phyloP scores from a whole-genome alignment of 1,140 invertebrate genomes.

The Drosophila sp. region DNA sequence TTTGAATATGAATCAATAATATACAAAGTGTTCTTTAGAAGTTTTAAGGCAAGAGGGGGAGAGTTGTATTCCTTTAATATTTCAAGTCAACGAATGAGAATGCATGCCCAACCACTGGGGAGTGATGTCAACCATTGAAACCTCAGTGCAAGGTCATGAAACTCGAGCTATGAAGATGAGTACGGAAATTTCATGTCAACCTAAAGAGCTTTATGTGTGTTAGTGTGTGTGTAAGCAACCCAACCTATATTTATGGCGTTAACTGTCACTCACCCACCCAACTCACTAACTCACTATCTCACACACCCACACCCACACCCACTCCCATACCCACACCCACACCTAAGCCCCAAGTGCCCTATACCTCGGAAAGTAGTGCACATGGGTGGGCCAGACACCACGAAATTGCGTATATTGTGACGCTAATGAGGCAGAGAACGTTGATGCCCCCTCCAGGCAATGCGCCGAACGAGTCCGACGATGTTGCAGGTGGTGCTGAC shows the following conservation, averaged over 20 bases:
- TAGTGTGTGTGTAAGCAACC: conserved; percentile 1
- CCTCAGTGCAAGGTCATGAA: conserved; percentile 36
- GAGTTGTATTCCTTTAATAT: background rate
- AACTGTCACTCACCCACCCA: conserved; percentile 32
- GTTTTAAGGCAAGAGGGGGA: background rate
- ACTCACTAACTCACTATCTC: background rate
- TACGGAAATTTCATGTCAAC: conserved; percentile 33
- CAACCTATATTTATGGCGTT: conserved; percentile 51
- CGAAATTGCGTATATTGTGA: conserved; percentile 49
- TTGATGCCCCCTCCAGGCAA: background rate
- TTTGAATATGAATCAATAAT: too few relatives aligned
- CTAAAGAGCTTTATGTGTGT: conserved; percentile 3
- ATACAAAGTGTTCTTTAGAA: too few relatives aligned
- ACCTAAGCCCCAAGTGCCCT: background rate
- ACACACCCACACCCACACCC: background rate
- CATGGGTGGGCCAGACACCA: conserved; percentile 59
- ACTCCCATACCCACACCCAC: background rate
- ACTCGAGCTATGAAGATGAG: conserved; percentile 60
- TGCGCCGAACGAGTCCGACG: background rate
- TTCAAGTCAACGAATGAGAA: background rate
- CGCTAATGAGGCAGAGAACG: conserved; percentile 35
- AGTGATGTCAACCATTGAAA: conserved; percentile 26
- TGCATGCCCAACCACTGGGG: background rate
- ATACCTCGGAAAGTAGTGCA: conserved; percentile 75
- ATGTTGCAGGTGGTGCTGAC: conserved; percentile 2